phyloP scores from a whole-genome alignment of 2,888 invertebrate species.

The Drosophila crucigera region DNA sequence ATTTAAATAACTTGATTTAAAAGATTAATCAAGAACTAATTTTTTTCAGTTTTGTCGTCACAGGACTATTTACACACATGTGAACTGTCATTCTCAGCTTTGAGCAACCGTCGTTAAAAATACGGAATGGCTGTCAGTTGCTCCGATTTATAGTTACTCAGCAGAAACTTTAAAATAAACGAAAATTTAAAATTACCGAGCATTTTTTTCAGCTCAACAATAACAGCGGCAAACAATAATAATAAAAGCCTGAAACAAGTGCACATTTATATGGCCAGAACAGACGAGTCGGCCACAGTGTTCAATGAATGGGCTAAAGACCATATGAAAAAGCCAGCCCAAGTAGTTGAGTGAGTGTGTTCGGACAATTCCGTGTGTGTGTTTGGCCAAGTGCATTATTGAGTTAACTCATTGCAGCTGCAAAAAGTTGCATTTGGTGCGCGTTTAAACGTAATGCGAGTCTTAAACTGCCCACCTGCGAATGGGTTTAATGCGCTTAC shows the following conservation, averaged over 20 bases:
- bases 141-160: conserved; percentile 36
- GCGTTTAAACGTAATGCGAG: conserved; percentile 66
- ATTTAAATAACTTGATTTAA: background rate
- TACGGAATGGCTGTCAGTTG: conserved; percentile 52
- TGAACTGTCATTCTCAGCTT: conserved; percentile 46
- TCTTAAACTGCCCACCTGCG: conserved; percentile 57
- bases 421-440: conserved; percentile 62
- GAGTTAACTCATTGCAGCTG: conserved; percentile 69
- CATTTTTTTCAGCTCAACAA: conserved; percentile 41
- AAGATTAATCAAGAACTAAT: conserved; percentile 12
- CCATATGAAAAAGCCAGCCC: conserved; percentile 31
- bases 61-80: conserved; percentile 10
- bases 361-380: conserved; percentile 6
- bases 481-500: conserved; percentile 73
- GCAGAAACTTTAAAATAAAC: conserved; percentile 31
- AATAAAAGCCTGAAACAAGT: conserved; percentile 37
- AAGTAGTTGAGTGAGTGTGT: conserved; percentile 18
- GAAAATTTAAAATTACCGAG: conserved; percentile 31
- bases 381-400: conserved; percentile 72
- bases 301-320: conserved; percentile 54
- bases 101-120: conserved; percentile 52
- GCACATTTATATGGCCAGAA: conserved; percentile 51
- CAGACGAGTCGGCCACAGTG: conserved; percentile 50
- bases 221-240: conserved; percentile 26
- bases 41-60: background rate